Base-by-base conservation (phyloP, 2,797 vertebrate species). In the Ambastaia sidthimunki region DNA sequence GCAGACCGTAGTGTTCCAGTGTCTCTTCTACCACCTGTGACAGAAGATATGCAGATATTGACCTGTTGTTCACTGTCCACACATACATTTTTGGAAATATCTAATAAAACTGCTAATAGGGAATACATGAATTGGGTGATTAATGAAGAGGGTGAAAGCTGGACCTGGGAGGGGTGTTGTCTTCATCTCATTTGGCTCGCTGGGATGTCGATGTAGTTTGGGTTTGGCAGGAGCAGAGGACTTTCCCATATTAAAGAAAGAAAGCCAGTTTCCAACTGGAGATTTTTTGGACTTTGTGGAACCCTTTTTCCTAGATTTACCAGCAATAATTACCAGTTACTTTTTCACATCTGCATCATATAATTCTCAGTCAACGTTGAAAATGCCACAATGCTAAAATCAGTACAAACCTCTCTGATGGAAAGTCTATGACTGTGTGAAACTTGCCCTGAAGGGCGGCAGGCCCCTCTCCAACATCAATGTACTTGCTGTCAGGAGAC, bases 381-480 rank as follows among this genome's bases (percentile, higher is more conserved):
- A 37, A 73, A 25, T 28, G 21, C 16, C 6, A 67, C 52, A 47
- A 47, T 1, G n/a, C 2, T 47, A 68, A 59, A 68, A 48, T 28
- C 44, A 65, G 3, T 41, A 74, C 78, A 1, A 90, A 98, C 98
- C 97, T 98, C 84, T 99, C 97, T 0, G 94, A 89, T 0, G 97
- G 97, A 4, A 99, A 95, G 73, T 98, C 97, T 60, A 99, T 96
- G 89, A 99, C 94, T 0, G 98, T 98, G 87, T 99, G 97, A 87
- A 99, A 99, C 82, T 95, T 97, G 59, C 97, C 97, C 18, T 95
- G 95, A 57, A 99, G 90, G 21, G 97, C 97, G 37, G 94, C 96
- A 7, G 98, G 97, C 1, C 97, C 98, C 86, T 98, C 97, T 81
- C 97, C 98, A 1, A 99, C 98, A 92, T 99, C 97, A 0, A 99